Evolutionary conservation across 2,797 vertebrate species (phyloP).

Genomic region (Melanotaenia parkinsoni): DNA sequence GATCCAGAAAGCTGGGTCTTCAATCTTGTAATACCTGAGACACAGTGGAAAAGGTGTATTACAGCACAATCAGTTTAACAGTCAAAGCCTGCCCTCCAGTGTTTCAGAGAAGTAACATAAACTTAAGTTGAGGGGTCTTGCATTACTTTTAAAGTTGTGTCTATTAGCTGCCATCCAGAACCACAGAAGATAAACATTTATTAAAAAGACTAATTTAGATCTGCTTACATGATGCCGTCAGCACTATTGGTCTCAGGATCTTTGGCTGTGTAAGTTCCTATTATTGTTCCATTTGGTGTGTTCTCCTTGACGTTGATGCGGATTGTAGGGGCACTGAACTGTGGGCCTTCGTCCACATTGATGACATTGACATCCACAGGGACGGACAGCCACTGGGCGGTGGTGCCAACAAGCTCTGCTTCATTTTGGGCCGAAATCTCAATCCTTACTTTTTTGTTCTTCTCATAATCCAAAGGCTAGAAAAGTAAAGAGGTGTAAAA

Average conservation of each 20-base stretch:
- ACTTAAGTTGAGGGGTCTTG: not conserved
- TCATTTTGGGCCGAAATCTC: conserved; percentile 85
- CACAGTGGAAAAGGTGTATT: conserved; percentile 22
- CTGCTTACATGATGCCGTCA: conserved; percentile 84
- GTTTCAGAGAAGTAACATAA: conserved; percentile 23
- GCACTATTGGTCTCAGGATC: conserved; percentile 88
- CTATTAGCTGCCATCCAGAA: not conserved
- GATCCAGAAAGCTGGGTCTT: conserved; percentile 86
- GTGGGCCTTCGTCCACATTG: conserved; percentile 88
- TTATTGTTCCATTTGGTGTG: conserved; percentile 68
- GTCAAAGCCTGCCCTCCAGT: conserved; percentile 57
- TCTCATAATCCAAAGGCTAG: conserved; percentile 88
- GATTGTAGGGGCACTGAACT: conserved; percentile 80
- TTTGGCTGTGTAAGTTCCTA: conserved; percentile 82
- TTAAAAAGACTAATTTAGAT: not conserved
- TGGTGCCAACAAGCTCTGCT: conserved; percentile 75
- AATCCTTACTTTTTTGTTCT: conserved; percentile 67
- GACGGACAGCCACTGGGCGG: conserved; percentile 67
- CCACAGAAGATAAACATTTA: not conserved
- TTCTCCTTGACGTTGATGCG: conserved; percentile 82
- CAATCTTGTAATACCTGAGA: conserved; percentile 82
- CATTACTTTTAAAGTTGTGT: not conserved
- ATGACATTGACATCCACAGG: conserved; percentile 79
- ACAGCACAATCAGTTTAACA: conserved; percentile 10
- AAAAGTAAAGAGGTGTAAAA: not conserved